Percentiles rank a stretch among this genome's conserved stretches.
These are phyloP conservation scores for Lepidotrigona ventralis DNA, from an alignment of 1,140 invertebrate genomes.

Conservation along the genomic window DNA sequence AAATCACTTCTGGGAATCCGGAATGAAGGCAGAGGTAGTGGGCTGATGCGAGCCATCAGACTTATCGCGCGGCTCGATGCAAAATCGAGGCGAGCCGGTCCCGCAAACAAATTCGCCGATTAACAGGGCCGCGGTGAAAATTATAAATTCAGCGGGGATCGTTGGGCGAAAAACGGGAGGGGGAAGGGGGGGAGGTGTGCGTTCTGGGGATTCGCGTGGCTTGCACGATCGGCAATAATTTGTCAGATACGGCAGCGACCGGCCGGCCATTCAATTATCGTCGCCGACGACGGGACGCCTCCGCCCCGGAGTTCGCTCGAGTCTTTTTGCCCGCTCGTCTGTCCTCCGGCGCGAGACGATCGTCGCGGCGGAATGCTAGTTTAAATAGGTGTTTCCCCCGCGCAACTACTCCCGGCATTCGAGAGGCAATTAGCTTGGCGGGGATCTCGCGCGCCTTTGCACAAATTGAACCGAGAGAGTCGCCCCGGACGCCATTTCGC, in stretches of 20 bases:
- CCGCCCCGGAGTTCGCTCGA: background rate
- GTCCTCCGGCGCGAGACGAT: conserved; percentile 40
- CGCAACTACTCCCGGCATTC: conserved; percentile 55
- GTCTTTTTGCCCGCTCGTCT: conserved; percentile 29
- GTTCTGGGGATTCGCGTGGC: background rate
- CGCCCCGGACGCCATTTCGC: background rate
- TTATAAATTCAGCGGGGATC: conserved; percentile 1
- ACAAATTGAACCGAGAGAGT: conserved; percentile 32
- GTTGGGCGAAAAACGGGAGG: background rate
- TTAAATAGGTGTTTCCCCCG: conserved; percentile 60
- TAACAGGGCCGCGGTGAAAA: conserved; percentile 10
- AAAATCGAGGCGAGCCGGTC: background rate
- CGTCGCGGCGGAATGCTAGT: conserved; percentile 54
- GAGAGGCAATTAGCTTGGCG: conserved; percentile 59
- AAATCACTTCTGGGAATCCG: conserved; percentile 23
- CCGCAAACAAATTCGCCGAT: conserved; percentile 28
- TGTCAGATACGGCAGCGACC: conserved; percentile 33
- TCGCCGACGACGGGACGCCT: conserved; percentile 7
- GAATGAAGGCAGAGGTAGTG: background rate
- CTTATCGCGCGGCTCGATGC: conserved; percentile 12
- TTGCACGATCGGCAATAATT: conserved; percentile 35
- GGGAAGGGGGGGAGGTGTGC: too few relatives aligned
- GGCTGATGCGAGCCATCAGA: conserved; percentile 4
- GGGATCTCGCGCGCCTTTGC: conserved; percentile 36
- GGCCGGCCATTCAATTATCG: conserved; percentile 41